A percentile compares a stretch with the other conserved stretches of the same genome.
phyloP scores from a whole-genome alignment of 2,113 vertebrate species.

The Brachionichthys hirsutus region DNA sequence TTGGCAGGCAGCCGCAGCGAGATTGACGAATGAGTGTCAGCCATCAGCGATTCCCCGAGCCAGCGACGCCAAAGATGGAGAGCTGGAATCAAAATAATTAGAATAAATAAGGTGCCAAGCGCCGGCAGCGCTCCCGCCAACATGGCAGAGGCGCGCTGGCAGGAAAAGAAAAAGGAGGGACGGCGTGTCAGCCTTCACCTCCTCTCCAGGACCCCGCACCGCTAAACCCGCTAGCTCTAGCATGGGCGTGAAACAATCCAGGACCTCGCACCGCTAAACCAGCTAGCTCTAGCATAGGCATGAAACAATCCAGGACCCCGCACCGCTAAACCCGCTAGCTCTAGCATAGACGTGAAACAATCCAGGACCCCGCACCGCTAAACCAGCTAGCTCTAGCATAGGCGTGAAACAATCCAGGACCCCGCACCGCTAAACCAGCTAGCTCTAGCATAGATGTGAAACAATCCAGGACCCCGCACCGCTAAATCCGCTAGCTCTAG shows the following conservation, averaged over 20 bases:
- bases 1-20: constrained; percentile 71
- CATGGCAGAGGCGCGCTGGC: constrained; percentile 57
- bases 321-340: too few species aligned
- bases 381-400: too few species aligned
- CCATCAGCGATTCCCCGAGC: constrained; percentile 70
- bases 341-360: too few species aligned
- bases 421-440: too few species aligned
- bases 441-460: too few species aligned
- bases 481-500: too few species aligned
- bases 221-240: constrained; percentile 51
- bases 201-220: constrained; percentile 57
- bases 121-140: constrained; percentile 62
- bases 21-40: constrained; percentile 81
- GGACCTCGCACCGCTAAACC: constrained; percentile 65
- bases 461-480: too few species aligned
- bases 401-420: too few species aligned
- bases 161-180: constrained; percentile 31
- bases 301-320: too few species aligned
- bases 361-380: too few species aligned
- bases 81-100: constrained; percentile 79
- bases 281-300: too few species aligned
- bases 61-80: constrained; percentile 63
- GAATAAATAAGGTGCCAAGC: constrained; percentile 80
- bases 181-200: constrained; percentile 60
- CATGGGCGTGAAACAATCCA: too few species aligned